phyloP scores from a whole-genome alignment of 1,140 invertebrate species.

The Drusus annulatus region DNA sequence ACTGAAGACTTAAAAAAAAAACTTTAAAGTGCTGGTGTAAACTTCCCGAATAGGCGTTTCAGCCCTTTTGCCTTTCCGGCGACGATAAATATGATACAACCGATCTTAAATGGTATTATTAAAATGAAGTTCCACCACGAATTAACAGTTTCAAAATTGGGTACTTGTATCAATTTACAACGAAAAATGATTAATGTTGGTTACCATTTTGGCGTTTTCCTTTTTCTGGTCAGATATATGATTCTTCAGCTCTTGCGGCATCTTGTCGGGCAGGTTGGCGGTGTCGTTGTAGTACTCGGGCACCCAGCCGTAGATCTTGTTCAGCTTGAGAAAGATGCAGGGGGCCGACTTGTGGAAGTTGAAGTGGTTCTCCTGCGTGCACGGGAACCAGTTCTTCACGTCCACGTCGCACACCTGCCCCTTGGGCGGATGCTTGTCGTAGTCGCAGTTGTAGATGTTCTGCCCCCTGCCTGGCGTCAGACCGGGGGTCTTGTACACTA shows the following conservation, averaged over 20 bases:
- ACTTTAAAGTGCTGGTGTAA: no score
- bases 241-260: conserved; percentile 76
- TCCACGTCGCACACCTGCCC: conserved; percentile 83
- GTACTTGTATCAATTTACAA: no score
- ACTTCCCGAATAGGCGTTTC: no score
- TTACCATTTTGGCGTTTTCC: conserved; percentile 63
- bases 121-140: no score
- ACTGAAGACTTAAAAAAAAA: no score
- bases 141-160: no score
- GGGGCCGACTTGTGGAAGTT: conserved; percentile 84
- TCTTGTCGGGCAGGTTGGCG: conserved; percentile 73
- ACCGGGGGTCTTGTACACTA: conserved; percentile 80
- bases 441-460: conserved; percentile 79
- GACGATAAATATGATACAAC: no score
- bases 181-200: conserved; percentile 7
- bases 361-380: conserved; percentile 80
- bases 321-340: conserved; percentile 88
- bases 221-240: conserved; percentile 72
- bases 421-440: conserved; percentile 73
- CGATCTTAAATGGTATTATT: no score
- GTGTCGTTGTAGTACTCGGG: conserved; percentile 81
- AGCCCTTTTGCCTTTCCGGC: no score
- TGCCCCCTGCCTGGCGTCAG: conserved; percentile 76
- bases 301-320: conserved; percentile 85
- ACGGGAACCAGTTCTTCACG: conserved; percentile 76